These are phyloP conservation scores for Phoebastria nigripes DNA, from an alignment of 2,797 vertebrate species.

Conservation along the genomic window DNA sequence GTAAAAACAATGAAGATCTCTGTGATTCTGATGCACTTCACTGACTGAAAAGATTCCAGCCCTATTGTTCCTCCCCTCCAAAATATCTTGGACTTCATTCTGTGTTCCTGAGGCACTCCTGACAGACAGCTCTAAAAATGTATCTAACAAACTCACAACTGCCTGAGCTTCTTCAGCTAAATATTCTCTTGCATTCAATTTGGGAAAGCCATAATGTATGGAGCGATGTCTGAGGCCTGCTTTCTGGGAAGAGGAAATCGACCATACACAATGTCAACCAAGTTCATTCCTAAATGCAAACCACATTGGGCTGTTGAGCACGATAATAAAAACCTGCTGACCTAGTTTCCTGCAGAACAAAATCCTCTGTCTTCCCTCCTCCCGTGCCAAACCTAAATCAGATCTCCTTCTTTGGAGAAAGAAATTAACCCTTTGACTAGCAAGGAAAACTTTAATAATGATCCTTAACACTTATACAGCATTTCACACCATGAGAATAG, in stretches of 20 bases:
- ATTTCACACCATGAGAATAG: background rate
- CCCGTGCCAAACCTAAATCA: slow-evolving; percentile 48
- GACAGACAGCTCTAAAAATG: background rate
- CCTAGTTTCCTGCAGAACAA: slow-evolving; percentile 69
- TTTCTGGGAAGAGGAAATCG: slow-evolving; percentile 56
- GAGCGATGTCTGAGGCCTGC: slow-evolving; percentile 4
- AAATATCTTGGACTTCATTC: background rate
- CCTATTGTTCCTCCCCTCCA: background rate
- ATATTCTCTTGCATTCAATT: background rate
- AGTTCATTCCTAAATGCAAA: slow-evolving; percentile 62
- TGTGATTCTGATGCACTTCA: background rate
- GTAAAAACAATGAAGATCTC: background rate
- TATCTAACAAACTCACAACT: background rate
- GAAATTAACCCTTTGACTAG: slow-evolving; percentile 50
- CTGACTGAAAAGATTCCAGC: background rate
- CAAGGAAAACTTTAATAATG: background rate
- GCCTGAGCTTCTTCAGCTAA: background rate
- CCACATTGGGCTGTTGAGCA: slow-evolving; percentile 38
- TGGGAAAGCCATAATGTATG: background rate
- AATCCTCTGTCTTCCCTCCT: slow-evolving; percentile 56
- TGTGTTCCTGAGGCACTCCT: background rate
- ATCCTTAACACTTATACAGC: background rate
- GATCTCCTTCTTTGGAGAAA: background rate
- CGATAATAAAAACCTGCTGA: slow-evolving; percentile 63
- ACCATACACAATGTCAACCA: background rate